These are phyloP conservation scores for Helogale parvula DNA, from an alignment of 2,113 vertebrate species.

Conservation along the genomic window DNA sequence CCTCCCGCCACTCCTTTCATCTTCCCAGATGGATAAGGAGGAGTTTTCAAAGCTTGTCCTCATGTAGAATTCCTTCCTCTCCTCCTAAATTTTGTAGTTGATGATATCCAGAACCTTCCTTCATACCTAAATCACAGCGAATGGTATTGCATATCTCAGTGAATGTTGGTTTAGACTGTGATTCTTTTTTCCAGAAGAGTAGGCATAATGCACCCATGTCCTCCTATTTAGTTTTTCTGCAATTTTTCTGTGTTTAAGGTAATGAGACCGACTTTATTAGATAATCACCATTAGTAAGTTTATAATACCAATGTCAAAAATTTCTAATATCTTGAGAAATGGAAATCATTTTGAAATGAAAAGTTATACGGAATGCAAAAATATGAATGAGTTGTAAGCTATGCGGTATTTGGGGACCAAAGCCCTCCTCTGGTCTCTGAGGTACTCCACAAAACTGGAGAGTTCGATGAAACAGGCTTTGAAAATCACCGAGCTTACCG, in stretches of 20 bases:
- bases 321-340: background rate
- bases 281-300: background rate
- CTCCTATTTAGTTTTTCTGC: background rate
- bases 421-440: background rate
- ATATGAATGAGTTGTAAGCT: background rate
- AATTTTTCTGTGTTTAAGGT: background rate
- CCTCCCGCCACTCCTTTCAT: background rate
- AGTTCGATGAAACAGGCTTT: background rate
- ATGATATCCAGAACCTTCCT: background rate
- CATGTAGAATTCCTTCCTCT: background rate
- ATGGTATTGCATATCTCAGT: background rate
- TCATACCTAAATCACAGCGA: background rate
- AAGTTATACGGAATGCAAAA: background rate
- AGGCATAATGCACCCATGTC: background rate
- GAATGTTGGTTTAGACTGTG: background rate
- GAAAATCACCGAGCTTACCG: background rate
- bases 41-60: background rate
- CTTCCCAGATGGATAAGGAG: background rate
- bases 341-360: constrained; percentile 8
- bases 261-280: background rate
- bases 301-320: background rate
- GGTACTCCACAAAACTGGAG: background rate
- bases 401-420: background rate
- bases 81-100: background rate
- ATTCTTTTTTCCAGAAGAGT: background rate